Evolutionary conservation across 2,797 vertebrate genomes (phyloP).

Genomic region (Nyctibius grandis): DNA sequence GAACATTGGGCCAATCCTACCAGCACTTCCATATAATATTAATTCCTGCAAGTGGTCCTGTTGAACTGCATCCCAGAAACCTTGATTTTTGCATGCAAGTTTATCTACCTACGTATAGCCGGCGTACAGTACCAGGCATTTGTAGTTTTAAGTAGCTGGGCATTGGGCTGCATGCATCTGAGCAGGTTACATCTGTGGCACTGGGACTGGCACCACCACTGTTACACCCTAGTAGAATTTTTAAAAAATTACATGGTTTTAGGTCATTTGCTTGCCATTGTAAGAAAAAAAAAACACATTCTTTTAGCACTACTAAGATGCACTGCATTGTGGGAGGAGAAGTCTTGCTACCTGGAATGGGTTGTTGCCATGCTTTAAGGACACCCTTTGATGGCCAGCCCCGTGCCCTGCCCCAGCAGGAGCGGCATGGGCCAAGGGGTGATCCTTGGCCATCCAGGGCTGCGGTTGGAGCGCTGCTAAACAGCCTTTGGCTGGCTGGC

Average conservation of each 20-base stretch:
- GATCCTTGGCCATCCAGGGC: background rate
- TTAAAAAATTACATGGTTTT: rapidly evolving
- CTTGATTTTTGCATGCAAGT: rapidly evolving
- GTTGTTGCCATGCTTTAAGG: background rate
- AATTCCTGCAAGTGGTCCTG: background rate
- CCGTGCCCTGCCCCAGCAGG: background rate
- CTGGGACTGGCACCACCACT: background rate
- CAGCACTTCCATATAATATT: background rate
- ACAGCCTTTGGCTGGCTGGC: background rate
- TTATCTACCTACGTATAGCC: rapidly evolving
- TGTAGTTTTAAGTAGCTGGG: background rate
- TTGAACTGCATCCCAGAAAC: background rate
- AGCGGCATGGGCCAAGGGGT: rapidly evolving
- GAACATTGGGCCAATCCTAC: rapidly evolving
- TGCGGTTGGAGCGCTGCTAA: rapidly evolving
- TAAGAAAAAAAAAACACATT: background rate
- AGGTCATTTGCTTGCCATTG: background rate
- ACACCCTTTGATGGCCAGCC: background rate
- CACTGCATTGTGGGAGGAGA: background rate
- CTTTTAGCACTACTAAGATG: background rate
- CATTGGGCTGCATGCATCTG: background rate
- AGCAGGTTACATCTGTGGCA: background rate
- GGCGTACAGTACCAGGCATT: background rate
- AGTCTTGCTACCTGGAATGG: background rate
- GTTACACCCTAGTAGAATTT: background rate